Base-by-base conservation (phyloP, 2,888 invertebrate genomes). In the Clostera curtula region DNA sequence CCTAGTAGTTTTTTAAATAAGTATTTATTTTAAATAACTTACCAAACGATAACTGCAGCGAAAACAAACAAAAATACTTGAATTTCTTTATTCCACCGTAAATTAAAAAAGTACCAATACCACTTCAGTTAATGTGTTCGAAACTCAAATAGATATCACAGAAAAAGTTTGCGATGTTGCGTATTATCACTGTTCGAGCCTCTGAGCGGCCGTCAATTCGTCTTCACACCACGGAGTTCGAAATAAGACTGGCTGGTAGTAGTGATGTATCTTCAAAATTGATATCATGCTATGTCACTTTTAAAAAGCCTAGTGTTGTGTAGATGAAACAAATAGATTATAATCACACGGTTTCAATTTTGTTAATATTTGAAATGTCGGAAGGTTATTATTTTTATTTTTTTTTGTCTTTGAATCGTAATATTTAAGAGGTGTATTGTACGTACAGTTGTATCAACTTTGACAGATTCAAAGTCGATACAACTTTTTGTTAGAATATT, bases 191-290 rank as follows among this genome's bases (percentile, higher is more conserved):
- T 14, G 25, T 22, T 30, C 31, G 21, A 32, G 31, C 36, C 36
- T 20, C 36, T 22, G n/a, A n/a, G 22, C 18, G 15, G 32, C 6
- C 41, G 42, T 23, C 32, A 20, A 36, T 31, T 27, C 58, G 58
- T 51, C 49, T 49, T 35, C 12, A 39, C 54, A 41, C 45, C 40
- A 36, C 47, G 41, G 36, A 43, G 56, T 43, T 47, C 49, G 31
- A 29, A 33, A 41, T 48, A 40, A 47, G 51, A 58, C 58, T 58
- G 58, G 34, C 25, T 21, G 28, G 26, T 10, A 5, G 10, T 4
- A 9, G 18, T 36, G 19, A 23, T 20, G 25, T 32, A 32, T 34
- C 34, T 10, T 28, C 33, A 23, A 21, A 33, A 35, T 31, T 38
- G 41, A 25, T 29, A 27, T 27, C 24, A 26, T 35, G 41, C 32